Conservation (phyloP, 23 tunicate genomes). For the Ascidia mentula region DNA sequence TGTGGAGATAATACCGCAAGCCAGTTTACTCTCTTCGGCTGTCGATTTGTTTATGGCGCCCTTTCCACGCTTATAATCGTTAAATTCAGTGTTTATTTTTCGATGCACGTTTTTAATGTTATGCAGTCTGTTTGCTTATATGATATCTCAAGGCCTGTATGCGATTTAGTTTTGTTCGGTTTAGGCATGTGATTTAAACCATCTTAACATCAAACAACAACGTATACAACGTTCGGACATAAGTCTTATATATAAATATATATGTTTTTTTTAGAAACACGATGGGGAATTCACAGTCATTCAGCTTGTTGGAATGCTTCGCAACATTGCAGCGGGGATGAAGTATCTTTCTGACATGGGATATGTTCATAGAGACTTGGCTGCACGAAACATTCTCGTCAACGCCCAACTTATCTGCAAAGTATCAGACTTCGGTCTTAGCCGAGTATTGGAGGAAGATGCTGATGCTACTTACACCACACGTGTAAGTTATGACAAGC, state of each 20-base stretch:
- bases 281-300: conserved; percentile 65
- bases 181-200: no score
- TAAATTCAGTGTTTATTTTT: not conserved
- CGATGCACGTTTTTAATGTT: not conserved
- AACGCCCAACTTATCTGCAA: conserved; percentile 86
- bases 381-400: conserved; percentile 84
- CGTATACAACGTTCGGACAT: not conserved
- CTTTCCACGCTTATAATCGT: not conserved
- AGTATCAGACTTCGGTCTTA: conserved; percentile 96
- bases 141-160: no score
- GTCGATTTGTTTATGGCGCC: not conserved
- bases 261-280: conserved; percentile 71
- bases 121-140: conserved; percentile 2
- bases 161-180: no score
- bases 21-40: not conserved
- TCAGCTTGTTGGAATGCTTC: conserved; percentile 91
- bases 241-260: not conserved
- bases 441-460: conserved; percentile 88
- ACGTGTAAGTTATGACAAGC: conserved; percentile 34
- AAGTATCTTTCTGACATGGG: conserved; percentile 97
- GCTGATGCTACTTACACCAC: conserved; percentile 86
- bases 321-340: conserved; percentile 96
- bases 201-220: no score
- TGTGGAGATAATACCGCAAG: not conserved
- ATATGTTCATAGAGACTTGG: conserved; percentile 93